Percentiles rank a stretch among this genome's conserved stretches.
Conservation (phyloP, 1,140 invertebrate genomes). For the Saccostrea glomerata region DNA sequence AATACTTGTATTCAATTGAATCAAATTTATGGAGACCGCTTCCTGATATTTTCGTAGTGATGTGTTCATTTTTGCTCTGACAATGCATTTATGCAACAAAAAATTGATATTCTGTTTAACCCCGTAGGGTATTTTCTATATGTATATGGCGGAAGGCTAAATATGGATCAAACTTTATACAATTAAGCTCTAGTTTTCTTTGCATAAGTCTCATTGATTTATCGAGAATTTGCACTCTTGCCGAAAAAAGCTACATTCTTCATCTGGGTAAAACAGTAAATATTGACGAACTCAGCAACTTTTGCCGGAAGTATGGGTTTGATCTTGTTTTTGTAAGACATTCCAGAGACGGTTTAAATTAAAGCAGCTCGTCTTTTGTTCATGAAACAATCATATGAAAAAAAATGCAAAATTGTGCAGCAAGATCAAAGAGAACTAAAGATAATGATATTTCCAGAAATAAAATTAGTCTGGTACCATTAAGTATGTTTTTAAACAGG, state of each 20-base stretch:
- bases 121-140: neutral
- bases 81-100: neutral
- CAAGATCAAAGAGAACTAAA: neutral
- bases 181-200: conserved; percentile 22
- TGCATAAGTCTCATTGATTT: conserved; percentile 25
- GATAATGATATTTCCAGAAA: neutral
- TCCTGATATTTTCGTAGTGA: neutral
- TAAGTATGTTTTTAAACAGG: neutral
- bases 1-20: conserved; percentile 22
- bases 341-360: conserved; percentile 15
- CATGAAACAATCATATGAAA: neutral
- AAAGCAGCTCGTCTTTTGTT: neutral
- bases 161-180: conserved; percentile 14
- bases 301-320: conserved; percentile 12
- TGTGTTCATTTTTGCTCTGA: neutral
- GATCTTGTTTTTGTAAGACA: conserved; percentile 26
- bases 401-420: neutral
- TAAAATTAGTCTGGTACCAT: neutral
- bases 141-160: neutral
- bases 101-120: neutral
- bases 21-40: neutral
- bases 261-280: neutral
- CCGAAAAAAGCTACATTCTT: conserved; percentile 5
- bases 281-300: conserved; percentile 27
- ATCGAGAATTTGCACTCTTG: conserved; percentile 33